Base-by-base conservation (phyloP, 2,797 vertebrate species). In the Scolopax bukidnonensis region DNA sequence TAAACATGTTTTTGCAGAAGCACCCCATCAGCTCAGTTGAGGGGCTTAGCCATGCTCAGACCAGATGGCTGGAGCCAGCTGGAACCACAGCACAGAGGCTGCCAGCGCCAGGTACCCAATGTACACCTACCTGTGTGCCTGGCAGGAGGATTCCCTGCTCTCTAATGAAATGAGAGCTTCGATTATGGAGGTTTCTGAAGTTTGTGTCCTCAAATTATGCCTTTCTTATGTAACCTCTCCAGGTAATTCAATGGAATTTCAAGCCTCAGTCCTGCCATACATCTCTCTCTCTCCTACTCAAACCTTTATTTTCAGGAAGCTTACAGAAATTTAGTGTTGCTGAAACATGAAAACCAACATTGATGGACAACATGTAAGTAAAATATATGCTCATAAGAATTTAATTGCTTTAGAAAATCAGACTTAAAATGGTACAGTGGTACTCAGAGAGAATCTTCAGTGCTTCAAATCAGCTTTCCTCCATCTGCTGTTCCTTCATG, bases 61-160 rank as follows among this genome's bases (percentile, higher is more conserved):
- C 51, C 51, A 53, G 51, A 28, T 53, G 51, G 27, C 10, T 53
- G 33, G 48, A 53, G 28, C 25, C 0, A 0, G 36, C 21, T 12
- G 20, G 50, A 51, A 28, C 25, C 36, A 36, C 36, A 36, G 36
- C 67, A 36, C 56, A 25, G 47, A 5, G 45, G 21, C 45, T 43
- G 21, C 50, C 50, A 4, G 16, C 2, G 0, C 30, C 6, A 1
- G 21, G 19, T n/a, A 56, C 23, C 8, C 3, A 2, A 40, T 14
- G 21, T 23, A 28, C 6, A 3, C 2, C 3, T 13, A 8, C 10
- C 4, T 0, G 1, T 19, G 16, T 24, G 19, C 43, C 9, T 21
- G 16, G 32, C 79, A 24, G 27, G 21, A 48, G 41, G 27, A 20
- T 32, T 23, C 8, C 12, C 47, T 16, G 19, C 38, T 41, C 25